These are phyloP conservation scores for Phrynocephalus guinanensis DNA, from an alignment of 2,797 vertebrate genomes.

Conservation along the genomic window DNA sequence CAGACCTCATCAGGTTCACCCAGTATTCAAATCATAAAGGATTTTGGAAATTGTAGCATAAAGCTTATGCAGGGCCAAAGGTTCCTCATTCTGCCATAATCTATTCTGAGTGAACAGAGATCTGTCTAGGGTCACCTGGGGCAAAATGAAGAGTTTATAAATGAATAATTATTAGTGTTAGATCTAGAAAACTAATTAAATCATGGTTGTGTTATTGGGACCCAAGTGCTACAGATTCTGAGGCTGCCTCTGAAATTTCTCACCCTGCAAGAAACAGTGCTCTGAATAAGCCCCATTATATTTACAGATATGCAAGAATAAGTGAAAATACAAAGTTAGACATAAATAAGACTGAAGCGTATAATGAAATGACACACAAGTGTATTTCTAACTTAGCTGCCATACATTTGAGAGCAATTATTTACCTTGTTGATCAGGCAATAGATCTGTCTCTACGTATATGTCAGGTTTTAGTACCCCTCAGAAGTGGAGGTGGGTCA, in stretches of 20 bases:
- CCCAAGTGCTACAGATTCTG: not conserved
- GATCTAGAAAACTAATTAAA: not conserved
- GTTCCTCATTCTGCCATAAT: not conserved
- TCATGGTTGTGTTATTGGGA: not conserved
- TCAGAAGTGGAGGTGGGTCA: not conserved
- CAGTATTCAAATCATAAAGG: no score
- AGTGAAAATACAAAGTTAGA: not conserved
- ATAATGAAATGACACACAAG: not conserved
- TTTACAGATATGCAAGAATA: not conserved
- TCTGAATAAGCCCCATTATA: not conserved
- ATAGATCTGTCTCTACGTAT: not conserved
- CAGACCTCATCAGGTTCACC: no score
- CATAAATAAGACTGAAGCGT: not conserved
- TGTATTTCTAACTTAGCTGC: not conserved
- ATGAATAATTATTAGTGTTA: not conserved
- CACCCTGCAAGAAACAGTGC: not conserved
- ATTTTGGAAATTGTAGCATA: no score
- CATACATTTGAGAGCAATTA: not conserved
- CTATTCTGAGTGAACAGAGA: not conserved
- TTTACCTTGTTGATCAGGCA: not conserved
- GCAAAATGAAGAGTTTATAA: constrained; percentile 11
- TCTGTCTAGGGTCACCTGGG: not conserved
- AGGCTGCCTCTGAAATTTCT: not conserved
- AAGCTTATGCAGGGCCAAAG: not conserved
- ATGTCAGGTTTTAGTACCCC: not conserved